phyloP scores from a whole-genome alignment of 2,113 vertebrate species.

The Labrus mixtus region DNA sequence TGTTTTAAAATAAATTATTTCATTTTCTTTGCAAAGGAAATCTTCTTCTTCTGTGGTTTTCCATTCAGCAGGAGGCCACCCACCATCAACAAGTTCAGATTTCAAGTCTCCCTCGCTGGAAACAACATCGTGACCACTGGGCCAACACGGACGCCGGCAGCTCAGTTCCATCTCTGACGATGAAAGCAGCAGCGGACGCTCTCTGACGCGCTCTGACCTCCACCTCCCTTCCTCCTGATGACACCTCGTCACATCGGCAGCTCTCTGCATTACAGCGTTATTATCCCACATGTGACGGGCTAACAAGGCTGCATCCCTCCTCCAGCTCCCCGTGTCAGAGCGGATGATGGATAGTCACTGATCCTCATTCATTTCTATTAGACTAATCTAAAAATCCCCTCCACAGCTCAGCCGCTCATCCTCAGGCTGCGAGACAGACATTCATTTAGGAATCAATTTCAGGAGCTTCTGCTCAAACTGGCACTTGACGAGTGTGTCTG shows the following conservation, averaged over 20 bases:
- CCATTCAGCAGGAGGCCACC: neutral
- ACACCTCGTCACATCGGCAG: constrained; percentile 19
- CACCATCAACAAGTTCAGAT: neutral
- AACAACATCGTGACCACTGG: too few species aligned
- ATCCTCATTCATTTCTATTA: constrained; percentile 95
- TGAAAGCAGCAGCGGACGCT: neutral
- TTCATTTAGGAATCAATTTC: constrained; percentile 90
- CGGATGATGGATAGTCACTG: constrained; percentile 91
- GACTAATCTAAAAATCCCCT: constrained; percentile 85
- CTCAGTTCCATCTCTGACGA: constrained; percentile 15
- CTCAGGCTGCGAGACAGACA: constrained; percentile 86
- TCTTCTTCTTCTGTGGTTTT: constrained; percentile 2
- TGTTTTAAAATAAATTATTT: too few species aligned
- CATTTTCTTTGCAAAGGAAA: neutral
- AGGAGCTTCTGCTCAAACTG: constrained; percentile 47
- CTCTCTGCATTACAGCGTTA: constrained; percentile 26
- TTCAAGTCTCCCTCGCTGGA: too few species aligned
- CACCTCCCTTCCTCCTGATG: constrained; percentile 17
- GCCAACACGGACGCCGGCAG: neutral
- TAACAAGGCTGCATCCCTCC: constrained; percentile 49
- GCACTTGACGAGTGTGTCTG: constrained; percentile 48
- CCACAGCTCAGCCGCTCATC: constrained; percentile 70
- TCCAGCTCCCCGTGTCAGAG: constrained; percentile 45
- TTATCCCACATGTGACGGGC: constrained; percentile 57
- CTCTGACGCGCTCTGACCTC: constrained; percentile 35